Base-by-base conservation (phyloP, 2,888 invertebrate species). In the Volucella inanis region DNA sequence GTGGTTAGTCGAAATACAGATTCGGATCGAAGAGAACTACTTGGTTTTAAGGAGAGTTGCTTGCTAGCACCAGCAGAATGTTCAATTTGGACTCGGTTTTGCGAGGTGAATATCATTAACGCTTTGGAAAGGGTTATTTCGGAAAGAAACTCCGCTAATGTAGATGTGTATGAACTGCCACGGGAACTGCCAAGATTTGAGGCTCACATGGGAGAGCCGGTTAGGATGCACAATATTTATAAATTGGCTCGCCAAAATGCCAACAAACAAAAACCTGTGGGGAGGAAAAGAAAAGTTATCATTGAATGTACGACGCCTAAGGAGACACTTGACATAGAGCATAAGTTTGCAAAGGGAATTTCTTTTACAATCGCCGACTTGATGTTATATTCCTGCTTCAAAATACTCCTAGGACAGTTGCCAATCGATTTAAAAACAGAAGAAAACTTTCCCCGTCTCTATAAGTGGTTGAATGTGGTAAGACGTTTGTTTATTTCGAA, bases 51-150 rank as follows among this genome's bases (percentile, higher is more conserved):
- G 81, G 94, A 94, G 83, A 94, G 96, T 68, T 97, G 97, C 89
- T 92, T 98, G 12, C 93, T 96, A 88, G 95, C 97, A 1, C 97
- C 97, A 68, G 95, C 97, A 38, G 97, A 97, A 92, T 94, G 94
- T 9, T 97, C 97, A 9, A 93, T 96, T 49, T 98, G 98, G 98
- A 98, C 98, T 0, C 96, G 96, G 89, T 97, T 97, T 90, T 98
- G 98, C 93, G 98, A 98, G 93, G 93, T 96, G 3, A 96, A 97
- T 90, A 92, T 97, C 54, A 93, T 96, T 11, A 90, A 92, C 68
- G 94, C 95, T 1, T 92, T 95, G 0, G 93, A 93, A 82, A 89
- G 92, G n/a, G 87, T 94, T 62, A 87, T 93, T 18, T 87, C 49
- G 15, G 87, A 88, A 15, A 88, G 87, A 45, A 75, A 91, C 31